Evolutionary conservation across 1,140 invertebrate genomes (phyloP).

Genomic region (Telenomus remus): DNA sequence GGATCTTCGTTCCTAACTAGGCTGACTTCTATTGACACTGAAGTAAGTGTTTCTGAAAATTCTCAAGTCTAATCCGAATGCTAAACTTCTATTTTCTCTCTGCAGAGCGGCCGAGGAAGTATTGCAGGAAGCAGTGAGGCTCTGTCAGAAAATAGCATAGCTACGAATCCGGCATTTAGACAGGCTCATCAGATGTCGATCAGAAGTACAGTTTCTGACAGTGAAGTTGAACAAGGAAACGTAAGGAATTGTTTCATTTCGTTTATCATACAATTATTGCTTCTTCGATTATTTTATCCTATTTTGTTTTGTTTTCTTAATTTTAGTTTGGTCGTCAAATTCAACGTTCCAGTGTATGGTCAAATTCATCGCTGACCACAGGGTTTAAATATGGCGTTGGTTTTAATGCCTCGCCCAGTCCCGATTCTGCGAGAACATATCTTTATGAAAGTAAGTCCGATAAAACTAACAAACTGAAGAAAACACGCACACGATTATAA

Average conservation of each 20-base stretch:
- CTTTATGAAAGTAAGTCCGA: conserved; percentile 88
- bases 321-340: conserved; percentile 79
- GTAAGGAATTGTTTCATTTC: conserved; percentile 77
- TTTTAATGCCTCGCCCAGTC: conserved; percentile 86
- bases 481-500: not conserved
- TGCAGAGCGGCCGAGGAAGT: conserved; percentile 75
- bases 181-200: conserved; percentile 79
- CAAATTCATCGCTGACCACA: conserved; percentile 90
- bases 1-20: conserved; percentile 87
- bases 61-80: too few species aligned
- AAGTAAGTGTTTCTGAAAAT: conserved; percentile 78
- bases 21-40: conserved; percentile 91
- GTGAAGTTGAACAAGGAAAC: conserved; percentile 91
- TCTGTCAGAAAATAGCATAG: conserved; percentile 82
- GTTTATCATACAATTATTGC: too few species aligned
- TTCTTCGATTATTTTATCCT: too few species aligned
- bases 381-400: conserved; percentile 92
- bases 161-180: conserved; percentile 84
- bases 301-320: too few species aligned
- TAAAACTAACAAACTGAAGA: conserved; percentile 2
- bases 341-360: conserved; percentile 94
- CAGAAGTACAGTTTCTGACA: conserved; percentile 93
- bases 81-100: not conserved
- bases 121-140: conserved; percentile 76
- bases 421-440: conserved; percentile 91